Evolutionary conservation across 2,113 vertebrate species (phyloP).

Genomic region (Ginglymostoma cirratum): DNA sequence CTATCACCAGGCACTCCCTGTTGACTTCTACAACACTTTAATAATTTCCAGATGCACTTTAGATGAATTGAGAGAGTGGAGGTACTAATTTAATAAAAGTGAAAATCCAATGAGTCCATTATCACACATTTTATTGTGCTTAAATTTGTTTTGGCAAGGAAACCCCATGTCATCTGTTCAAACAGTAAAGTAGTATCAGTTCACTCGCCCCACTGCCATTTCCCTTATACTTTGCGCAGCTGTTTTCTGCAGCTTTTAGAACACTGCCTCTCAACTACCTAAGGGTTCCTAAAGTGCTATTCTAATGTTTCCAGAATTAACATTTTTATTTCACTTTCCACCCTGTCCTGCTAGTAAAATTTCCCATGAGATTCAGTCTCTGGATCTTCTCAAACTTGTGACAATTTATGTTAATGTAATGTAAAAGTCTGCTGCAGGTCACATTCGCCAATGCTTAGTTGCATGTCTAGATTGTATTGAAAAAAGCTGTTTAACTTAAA

Average conservation of each 20-base stretch:
- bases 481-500: background rate
- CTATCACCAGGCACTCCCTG: background rate
- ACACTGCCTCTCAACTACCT: background rate
- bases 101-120: conserved; percentile 3
- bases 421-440: background rate
- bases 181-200: background rate
- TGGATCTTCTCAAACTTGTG: conserved; percentile 14
- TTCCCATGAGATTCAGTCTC: background rate
- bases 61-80: background rate
- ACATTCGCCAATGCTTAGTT: background rate
- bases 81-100: conserved; percentile 23
- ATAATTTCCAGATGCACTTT: conserved; percentile 15
- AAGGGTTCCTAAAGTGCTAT: conserved; percentile 27
- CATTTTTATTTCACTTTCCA: background rate
- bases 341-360: background rate
- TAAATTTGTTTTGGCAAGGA: conserved; percentile 37
- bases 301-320: conserved; percentile 29
- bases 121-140: background rate
- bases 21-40: background rate
- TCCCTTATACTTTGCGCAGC: conserved; percentile 31
- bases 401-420: conserved; percentile 3
- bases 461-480: background rate
- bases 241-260: conserved; percentile 24
- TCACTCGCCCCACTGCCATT: conserved; percentile 33
- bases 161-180: conserved; percentile 22